Evolutionary conservation across 2,113 vertebrate genomes (phyloP), one percentile per base, ranked within the genome.

Genomic region (Pycnonotus jocosus): DNA sequence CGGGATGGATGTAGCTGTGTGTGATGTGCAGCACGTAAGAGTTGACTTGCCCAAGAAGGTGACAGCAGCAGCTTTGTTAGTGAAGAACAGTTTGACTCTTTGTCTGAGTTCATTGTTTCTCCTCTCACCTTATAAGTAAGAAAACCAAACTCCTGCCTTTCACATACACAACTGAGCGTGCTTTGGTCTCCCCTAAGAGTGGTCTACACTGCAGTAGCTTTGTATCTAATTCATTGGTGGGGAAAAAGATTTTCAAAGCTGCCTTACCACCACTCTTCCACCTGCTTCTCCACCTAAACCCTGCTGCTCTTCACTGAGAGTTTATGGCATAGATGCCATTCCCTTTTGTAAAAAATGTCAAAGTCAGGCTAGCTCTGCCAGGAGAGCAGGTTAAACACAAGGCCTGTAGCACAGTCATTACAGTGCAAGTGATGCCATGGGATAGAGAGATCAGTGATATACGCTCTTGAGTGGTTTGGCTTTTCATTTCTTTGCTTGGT

Each of bases 401-500:
- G 40, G 45, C 17, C 37, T 74, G 38, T 25, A 15, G 37, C 44
- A 21, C 8, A 47, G 60, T 58, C 45, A 11, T 18, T 48, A 10
- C 19, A 27, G n/a, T 53, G 0, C 22, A 17, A 44, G 83, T n/a
- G 54, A 57, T 77, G 72, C 27, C 4, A 2, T 8, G 60, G 72
- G 48, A n/a, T 6, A 44, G 64, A 73, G n/a, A 38, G 50, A 48
- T 61, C 28, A 13, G 23, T 60, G 82, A 47, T 64, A 27, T 0
- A 28, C 0, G 1, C 48, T 56, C 23, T 64, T 30, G 27, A 54
- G 33, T 69, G 30, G 15, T 57, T 72, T 83, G 79, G 44, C 54
- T 86, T 88, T 81, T 88, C 27, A 28, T 85, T 93, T 82, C 51
- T 64, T 80, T 66, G 19, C 62, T 64, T 51, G 40, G 27, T 73